These are phyloP conservation scores for Eulemur rufifrons DNA, from an alignment of 2,113 vertebrate genomes.

Conservation along the genomic window DNA sequence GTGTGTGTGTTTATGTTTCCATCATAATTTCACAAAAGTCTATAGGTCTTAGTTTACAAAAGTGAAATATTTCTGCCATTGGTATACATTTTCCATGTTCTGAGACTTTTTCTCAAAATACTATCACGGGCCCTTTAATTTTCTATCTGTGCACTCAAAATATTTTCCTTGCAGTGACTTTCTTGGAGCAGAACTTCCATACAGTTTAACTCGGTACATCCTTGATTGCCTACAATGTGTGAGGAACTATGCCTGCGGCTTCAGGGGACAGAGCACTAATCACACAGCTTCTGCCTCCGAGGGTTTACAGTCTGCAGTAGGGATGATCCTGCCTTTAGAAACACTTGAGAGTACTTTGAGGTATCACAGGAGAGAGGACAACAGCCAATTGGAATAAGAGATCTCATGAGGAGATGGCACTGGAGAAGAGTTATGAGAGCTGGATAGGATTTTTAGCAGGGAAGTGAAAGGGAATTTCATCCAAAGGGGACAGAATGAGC, in stretches of 20 bases:
- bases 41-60: background rate
- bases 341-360: background rate
- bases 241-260: background rate
- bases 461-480: background rate
- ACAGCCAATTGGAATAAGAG: background rate
- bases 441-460: background rate
- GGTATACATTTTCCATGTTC: background rate
- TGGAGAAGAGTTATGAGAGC: background rate
- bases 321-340: background rate
- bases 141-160: background rate
- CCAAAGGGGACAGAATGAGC: background rate
- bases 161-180: background rate
- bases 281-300: background rate
- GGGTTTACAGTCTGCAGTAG: background rate
- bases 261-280: background rate
- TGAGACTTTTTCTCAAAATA: background rate
- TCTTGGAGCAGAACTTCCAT: background rate
- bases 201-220: background rate
- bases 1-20: background rate
- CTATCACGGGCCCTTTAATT: background rate
- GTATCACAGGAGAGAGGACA: background rate
- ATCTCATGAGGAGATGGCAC: rapidly evolving
- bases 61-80: background rate
- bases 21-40: background rate
- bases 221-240: background rate